phyloP scores from a whole-genome alignment of 2,113 vertebrate genomes.

The Strix aluco region DNA sequence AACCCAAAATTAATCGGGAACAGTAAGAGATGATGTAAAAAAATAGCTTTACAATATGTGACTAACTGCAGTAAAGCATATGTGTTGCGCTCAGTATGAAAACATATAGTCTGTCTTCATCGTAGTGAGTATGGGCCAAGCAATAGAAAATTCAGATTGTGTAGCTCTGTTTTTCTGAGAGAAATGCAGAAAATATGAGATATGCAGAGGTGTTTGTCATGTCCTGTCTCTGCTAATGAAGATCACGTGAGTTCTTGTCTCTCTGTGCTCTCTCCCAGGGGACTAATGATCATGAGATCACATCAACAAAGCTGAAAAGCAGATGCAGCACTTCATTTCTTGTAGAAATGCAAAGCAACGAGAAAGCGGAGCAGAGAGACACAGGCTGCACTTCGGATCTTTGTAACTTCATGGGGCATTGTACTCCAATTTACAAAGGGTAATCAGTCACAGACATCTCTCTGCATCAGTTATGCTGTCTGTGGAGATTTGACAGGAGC shows the following conservation, averaged over 20 bases:
- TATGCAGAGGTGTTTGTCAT: neutral
- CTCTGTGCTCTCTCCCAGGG: neutral
- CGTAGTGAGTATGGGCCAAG: neutral
- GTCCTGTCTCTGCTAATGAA: neutral
- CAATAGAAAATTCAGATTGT: neutral
- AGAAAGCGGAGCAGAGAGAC: neutral
- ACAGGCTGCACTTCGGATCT: neutral
- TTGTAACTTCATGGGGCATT: neutral
- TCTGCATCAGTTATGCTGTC: neutral
- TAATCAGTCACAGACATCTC: neutral
- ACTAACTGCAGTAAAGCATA: neutral
- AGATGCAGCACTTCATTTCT: constrained; percentile 19
- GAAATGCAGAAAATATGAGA: neutral
- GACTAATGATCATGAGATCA: neutral
- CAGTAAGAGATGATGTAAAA: neutral
- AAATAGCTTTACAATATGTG: neutral
- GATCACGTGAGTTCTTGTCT: neutral
- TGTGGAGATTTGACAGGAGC: constrained; percentile 19
- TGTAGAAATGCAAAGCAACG: neutral
- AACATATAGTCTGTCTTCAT: neutral
- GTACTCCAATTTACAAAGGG: constrained; percentile 32
- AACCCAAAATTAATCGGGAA: constrained; percentile 27
- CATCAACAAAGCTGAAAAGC: neutral
- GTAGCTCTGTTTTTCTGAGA: neutral
- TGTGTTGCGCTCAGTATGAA: neutral